Conservation (phyloP, 2,797 vertebrate species). For the Otolemur crassicaudatus region DNA sequence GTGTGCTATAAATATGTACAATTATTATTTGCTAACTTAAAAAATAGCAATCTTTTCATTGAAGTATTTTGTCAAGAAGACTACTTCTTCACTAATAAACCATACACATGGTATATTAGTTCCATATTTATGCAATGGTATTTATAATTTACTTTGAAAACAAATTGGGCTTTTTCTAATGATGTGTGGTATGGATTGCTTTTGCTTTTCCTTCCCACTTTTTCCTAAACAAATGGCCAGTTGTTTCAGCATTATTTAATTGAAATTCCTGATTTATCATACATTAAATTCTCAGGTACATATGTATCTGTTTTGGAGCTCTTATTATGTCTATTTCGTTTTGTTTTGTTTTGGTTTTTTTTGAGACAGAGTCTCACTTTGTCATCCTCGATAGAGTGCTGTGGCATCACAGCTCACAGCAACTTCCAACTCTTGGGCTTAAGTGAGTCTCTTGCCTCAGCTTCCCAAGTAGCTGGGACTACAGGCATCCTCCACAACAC, state of each 20-base stretch:
- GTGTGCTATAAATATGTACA: too few relatives aligned
- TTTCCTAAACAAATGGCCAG: neutral
- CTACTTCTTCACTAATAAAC: neutral
- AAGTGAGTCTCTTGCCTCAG: too few relatives aligned
- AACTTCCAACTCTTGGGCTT: too few relatives aligned
- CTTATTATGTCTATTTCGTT: neutral
- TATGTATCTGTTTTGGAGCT: neutral
- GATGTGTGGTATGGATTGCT: neutral
- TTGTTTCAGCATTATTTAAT: neutral
- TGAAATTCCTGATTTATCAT: constrained; percentile 1
- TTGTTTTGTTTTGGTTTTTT: too few relatives aligned
- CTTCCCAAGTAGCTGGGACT: too few relatives aligned
- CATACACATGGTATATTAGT: neutral
- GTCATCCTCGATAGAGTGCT: too few relatives aligned
- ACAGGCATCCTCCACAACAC: too few relatives aligned
- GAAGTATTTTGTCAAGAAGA: neutral
- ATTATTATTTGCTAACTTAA: neutral
- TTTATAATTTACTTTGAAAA: neutral
- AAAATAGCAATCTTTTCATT: neutral
- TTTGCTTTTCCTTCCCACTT: neutral
- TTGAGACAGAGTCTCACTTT: too few relatives aligned
- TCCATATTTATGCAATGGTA: neutral
- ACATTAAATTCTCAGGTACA: neutral
- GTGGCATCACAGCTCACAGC: too few relatives aligned
- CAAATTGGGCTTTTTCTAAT: neutral